A percentile compares a stretch with the other conserved stretches of the same genome.
Evolutionary conservation across 2,113 vertebrate genomes (phyloP).

Genomic region (Phyllostomus discolor): DNA sequence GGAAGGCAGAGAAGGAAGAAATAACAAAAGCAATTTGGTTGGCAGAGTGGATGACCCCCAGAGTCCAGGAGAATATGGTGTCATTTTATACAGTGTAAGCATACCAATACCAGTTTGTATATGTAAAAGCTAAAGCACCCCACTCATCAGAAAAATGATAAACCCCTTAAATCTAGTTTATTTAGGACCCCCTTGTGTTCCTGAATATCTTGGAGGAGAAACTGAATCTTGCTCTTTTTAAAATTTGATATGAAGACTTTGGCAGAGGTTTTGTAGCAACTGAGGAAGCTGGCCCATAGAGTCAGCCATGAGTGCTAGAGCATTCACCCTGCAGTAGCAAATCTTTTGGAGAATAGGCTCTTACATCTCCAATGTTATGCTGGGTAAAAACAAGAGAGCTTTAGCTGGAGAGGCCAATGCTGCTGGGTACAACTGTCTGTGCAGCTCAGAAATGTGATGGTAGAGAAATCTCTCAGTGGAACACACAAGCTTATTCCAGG

Average conservation of each 20-base stretch:
- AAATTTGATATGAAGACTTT: neutral
- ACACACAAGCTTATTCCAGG: neutral
- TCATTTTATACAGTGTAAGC: neutral
- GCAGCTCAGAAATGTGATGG: neutral
- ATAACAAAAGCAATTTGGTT: neutral
- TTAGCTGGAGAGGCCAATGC: neutral
- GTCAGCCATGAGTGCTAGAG: neutral
- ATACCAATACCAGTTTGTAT: neutral
- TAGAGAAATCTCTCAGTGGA: neutral
- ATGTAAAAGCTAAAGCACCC: neutral
- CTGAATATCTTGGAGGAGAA: neutral
- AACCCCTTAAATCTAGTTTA: neutral
- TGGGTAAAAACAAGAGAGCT: neutral
- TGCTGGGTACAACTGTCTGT: neutral
- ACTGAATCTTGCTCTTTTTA: neutral
- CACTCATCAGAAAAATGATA: neutral
- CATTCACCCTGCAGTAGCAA: neutral
- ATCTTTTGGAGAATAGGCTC: neutral
- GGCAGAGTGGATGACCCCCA: neutral
- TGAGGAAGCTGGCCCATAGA: neutral
- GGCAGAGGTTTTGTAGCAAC: neutral
- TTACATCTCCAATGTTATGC: neutral
- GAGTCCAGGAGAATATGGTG: neutral
- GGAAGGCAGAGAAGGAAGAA: neutral
- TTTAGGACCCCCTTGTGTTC: neutral